Percentiles rank a stretch among this genome's conserved stretches.
Evolutionary conservation across 64 coral and sea anemone genomes (phyloP).

Genomic region (Montipora sp.): DNA sequence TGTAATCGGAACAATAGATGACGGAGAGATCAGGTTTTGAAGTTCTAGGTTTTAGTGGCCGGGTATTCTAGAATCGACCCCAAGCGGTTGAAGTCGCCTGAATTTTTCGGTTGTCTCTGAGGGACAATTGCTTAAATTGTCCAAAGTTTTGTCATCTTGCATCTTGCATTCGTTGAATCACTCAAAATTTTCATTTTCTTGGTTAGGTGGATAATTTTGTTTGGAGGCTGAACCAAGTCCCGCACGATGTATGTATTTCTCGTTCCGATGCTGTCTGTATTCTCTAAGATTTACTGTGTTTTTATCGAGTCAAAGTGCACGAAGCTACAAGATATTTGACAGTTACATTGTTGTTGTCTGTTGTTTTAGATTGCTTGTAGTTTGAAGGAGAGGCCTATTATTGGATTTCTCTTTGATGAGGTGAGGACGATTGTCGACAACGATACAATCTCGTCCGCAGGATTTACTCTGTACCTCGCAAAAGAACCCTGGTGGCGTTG

Average conservation of each 20-base stretch:
- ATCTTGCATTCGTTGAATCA: not conserved
- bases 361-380: conserved; percentile 67
- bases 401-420: conserved; percentile 81
- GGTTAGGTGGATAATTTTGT: conserved; percentile 32
- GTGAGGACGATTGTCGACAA: conserved; percentile 34
- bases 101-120: too few relatives aligned
- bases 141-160: too few relatives aligned
- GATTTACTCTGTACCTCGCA: too few relatives aligned
- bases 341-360: not conserved
- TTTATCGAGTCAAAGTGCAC: too few relatives aligned
- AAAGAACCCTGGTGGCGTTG: too few relatives aligned
- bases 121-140: not conserved
- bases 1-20: too few relatives aligned
- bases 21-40: too few relatives aligned
- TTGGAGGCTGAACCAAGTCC: conserved; percentile 50
- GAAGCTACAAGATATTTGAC: too few relatives aligned
- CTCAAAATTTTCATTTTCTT: not conserved
- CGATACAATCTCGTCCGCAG: too few relatives aligned
- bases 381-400: conserved; percentile 73
- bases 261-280: not conserved
- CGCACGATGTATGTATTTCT: conserved; percentile 45
- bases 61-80: too few relatives aligned
- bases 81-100: too few relatives aligned
- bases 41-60: too few relatives aligned
- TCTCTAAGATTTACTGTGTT: not conserved